Percentiles rank a stretch among this genome's conserved stretches.
These are phyloP conservation scores for Phoeniculus purpureus DNA, from an alignment of 2,797 vertebrate species.

Conservation along the genomic window DNA sequence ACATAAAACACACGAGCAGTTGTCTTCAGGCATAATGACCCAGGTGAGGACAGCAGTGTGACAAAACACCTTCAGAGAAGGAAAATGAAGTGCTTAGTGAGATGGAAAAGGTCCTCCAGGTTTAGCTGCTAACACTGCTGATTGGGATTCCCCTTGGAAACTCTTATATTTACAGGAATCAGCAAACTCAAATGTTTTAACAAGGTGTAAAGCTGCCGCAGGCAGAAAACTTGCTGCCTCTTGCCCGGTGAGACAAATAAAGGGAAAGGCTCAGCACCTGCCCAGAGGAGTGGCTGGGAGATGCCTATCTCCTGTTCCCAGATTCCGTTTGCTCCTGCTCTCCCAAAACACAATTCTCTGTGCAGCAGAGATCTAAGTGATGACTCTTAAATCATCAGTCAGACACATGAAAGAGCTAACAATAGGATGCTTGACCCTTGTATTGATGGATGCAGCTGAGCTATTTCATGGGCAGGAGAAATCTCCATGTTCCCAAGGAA, in stretches of 20 bases:
- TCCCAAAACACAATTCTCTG: not conserved
- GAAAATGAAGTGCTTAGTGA: not conserved
- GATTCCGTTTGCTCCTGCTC: not conserved
- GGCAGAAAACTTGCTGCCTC: not conserved
- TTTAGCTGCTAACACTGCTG: not conserved
- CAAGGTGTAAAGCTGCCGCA: not conserved
- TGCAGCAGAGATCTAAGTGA: not conserved
- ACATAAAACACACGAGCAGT: not conserved
- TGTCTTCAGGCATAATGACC: not conserved
- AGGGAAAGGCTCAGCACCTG: not conserved
- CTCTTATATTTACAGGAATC: not conserved
- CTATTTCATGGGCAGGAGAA: not conserved
- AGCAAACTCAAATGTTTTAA: not conserved
- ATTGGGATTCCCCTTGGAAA: not conserved
- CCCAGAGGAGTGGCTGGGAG: not conserved
- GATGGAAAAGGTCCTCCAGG: not conserved
- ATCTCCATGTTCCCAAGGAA: not conserved
- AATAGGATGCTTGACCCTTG: not conserved
- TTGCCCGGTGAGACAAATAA: not conserved
- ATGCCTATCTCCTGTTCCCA: not conserved
- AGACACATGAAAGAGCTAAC: not conserved
- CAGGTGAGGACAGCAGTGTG: not conserved
- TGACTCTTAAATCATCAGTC: not conserved
- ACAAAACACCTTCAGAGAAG: not conserved
- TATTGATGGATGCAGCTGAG: not conserved